Evolutionary conservation across 2,113 vertebrate species (phyloP).

Genomic region (Arenaria interpres): DNA sequence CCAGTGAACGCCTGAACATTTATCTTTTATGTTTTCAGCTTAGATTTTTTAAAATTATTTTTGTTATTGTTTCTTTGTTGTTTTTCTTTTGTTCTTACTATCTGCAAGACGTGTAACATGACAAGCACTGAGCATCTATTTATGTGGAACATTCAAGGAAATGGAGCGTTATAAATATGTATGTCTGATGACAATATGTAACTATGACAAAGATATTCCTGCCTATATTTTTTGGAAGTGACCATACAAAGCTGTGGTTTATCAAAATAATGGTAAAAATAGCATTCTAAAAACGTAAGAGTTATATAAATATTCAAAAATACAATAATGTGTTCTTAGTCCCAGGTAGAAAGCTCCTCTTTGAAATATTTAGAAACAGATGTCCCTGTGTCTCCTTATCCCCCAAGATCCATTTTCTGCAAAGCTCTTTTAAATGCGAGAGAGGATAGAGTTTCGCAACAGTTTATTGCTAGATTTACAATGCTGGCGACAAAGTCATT

Average conservation of each 20-base stretch:
- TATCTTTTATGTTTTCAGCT: neutral
- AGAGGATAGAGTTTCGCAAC: slow-evolving; percentile 7
- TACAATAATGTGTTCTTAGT: neutral
- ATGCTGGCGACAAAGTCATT: neutral
- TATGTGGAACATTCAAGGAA: slow-evolving; percentile 36
- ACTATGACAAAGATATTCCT: neutral
- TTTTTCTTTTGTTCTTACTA: slow-evolving; percentile 50
- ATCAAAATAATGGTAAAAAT: neutral
- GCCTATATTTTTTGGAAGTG: neutral
- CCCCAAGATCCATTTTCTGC: neutral
- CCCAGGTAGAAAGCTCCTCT: neutral
- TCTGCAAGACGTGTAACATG: slow-evolving; percentile 41
- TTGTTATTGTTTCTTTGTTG: slow-evolving; percentile 4
- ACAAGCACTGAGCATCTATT: slow-evolving; percentile 43
- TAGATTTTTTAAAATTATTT: neutral
- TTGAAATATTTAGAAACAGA: neutral
- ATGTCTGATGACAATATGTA: neutral
- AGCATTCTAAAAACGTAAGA: neutral
- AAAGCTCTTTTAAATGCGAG: neutral
- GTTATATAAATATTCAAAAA: neutral
- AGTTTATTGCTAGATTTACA: slow-evolving; percentile 55
- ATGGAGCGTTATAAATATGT: slow-evolving; percentile 58
- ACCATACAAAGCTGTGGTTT: neutral
- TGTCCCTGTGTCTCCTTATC: neutral
- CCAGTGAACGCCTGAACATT: neutral